These are phyloP conservation scores for Drosophila bipectinata DNA, from an alignment of 1,140 invertebrate genomes.

Conservation along the genomic window DNA sequence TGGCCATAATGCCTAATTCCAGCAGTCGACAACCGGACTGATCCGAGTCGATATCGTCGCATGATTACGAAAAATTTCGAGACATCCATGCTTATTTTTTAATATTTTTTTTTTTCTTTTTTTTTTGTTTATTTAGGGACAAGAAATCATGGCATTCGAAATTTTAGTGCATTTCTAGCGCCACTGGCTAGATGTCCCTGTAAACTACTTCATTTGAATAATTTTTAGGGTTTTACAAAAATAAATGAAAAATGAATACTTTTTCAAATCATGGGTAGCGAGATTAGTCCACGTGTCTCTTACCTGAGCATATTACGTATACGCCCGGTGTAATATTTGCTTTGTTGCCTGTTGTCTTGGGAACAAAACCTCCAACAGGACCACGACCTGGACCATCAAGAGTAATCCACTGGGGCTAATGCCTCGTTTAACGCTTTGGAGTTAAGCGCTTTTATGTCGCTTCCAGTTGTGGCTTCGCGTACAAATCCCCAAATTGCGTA, in stretches of 20 bases:
- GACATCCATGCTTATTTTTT: too few species aligned
- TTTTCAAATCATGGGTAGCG: neutral
- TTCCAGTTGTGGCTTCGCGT: slow-evolving; percentile 30
- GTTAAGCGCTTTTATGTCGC: slow-evolving; percentile 44
- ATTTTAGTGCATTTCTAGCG: too few species aligned
- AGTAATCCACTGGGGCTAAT: slow-evolving; percentile 45
- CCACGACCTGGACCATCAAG: slow-evolving; percentile 7
- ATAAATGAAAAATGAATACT: neutral
- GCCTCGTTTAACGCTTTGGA: slow-evolving; percentile 39
- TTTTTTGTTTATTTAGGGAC: too few species aligned
- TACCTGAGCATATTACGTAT: slow-evolving; percentile 22
- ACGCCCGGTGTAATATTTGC: slow-evolving; percentile 5
- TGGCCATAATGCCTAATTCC: too few species aligned
- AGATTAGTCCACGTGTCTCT: neutral
- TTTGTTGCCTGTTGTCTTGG: slow-evolving; percentile 6
- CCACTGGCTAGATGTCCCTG: too few species aligned
- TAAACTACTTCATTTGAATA: neutral
- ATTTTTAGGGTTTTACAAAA: neutral
- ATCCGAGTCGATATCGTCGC: neutral
- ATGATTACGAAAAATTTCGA: slow-evolving; percentile 18
- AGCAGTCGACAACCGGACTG: neutral
- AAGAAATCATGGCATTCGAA: too few species aligned
- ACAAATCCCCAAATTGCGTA: slow-evolving; percentile 65
- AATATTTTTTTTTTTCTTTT: too few species aligned
- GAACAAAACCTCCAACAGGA: neutral